These are phyloP conservation scores for Penaeus monodon DNA, from an alignment of 2,888 invertebrate species.

Conservation along the genomic window DNA sequence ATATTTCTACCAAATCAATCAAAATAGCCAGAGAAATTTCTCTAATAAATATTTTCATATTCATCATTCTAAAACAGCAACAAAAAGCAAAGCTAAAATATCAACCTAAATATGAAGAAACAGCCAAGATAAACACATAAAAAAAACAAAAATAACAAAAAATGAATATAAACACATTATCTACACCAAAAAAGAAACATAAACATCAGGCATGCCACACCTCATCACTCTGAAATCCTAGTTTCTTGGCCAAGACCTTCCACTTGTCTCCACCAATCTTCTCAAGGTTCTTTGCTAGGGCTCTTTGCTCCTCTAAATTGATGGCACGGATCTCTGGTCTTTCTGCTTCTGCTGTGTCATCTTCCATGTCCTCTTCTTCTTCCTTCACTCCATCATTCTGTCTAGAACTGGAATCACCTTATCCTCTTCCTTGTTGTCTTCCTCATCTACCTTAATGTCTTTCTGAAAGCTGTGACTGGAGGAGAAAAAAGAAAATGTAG, in stretches of 20 bases:
- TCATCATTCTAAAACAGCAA: no score
- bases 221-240: slow-evolving; percentile 75
- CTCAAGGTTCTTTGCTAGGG: slow-evolving; percentile 67
- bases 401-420: slow-evolving; percentile 68
- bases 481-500: no score
- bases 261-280: slow-evolving; percentile 79
- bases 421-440: slow-evolving; percentile 78
- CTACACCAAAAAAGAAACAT: slow-evolving; percentile 17
- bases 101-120: no score
- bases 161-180: neutral
- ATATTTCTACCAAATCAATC: no score
- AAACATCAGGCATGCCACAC: slow-evolving; percentile 67
- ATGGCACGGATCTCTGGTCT: slow-evolving; percentile 75
- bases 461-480: slow-evolving; percentile 67
- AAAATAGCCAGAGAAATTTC: no score
- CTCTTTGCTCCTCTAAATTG: slow-evolving; percentile 67
- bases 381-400: slow-evolving; percentile 57
- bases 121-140: no score
- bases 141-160: no score
- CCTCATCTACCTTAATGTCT: slow-evolving; percentile 73
- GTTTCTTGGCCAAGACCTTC: slow-evolving; percentile 86
- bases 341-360: slow-evolving; percentile 68
- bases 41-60: no score
- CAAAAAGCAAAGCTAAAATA: no score
- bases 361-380: slow-evolving; percentile 71